Base-by-base conservation (phyloP, 2,113 vertebrate species). In the Lepus europaeus region DNA sequence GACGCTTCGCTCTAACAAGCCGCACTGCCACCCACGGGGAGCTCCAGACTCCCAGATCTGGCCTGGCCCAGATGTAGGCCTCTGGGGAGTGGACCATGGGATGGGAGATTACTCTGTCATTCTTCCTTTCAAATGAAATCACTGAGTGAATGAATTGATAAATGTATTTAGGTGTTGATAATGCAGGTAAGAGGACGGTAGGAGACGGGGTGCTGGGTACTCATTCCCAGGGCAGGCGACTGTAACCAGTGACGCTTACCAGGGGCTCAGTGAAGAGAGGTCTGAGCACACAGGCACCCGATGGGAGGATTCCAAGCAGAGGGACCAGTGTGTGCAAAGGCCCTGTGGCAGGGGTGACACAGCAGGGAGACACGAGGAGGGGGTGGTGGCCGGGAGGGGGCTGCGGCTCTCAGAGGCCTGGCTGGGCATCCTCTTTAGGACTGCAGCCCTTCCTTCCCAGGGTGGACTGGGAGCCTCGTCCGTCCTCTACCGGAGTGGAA, bases 211-310 rank as follows among this genome's bases (percentile, higher is more conserved):
- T 33, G 56, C 27, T 31, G 9, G 1, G 14, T n/a, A 73, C 7
- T 5, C 2, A 5, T 2, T 2, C n/a, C 27, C 22, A 16, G 53
- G 29, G 33, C 9, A 10, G n/a, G 39, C 0, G 0, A 11, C 88
- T n/a, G 36, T 45, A 14, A 4, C 0, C 8, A 5, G 29, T 4
- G 22, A 9, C 5, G 0, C 45, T 6, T 9, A 10, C 2, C 29
- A 1, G 91, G 51, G 66, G 5, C 56, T 0, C 59, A 36, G 0
- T 23, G 39, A 51, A 16, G 16, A 73, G 53, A 25, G 39, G 49
- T 14, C 9, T 0, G 17, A 39, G 3, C 5, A 0, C 0, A 0
- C 1, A 3, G 36, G 3, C 4, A 36, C 12, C 23, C 2, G 11
- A 22, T 0, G 9, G 49, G 20, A 25, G 20, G 36, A 6, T 5